A percentile compares a stretch with the other conserved stretches of the same genome.
Conservation (phyloP, 30 jellyfish, hydroid and myxozoan species). For the Phacellophora camtschatica region DNA sequence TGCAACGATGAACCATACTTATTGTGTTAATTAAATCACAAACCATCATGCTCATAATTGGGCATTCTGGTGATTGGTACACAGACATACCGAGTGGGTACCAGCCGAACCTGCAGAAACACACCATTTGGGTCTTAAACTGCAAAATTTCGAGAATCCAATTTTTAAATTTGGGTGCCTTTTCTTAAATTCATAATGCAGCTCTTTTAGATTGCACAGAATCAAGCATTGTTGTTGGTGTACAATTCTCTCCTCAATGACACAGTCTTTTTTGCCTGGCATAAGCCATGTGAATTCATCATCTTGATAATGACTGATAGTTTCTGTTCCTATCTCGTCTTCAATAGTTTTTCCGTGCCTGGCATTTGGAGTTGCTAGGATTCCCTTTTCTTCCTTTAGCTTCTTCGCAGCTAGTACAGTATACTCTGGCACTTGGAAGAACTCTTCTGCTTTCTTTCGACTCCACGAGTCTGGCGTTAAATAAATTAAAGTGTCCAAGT, state of each 20-base stretch:
- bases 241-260: slow-evolving; percentile 26
- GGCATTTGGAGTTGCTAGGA: neutral
- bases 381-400: neutral
- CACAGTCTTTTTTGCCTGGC: slow-evolving; percentile 70
- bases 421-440: neutral
- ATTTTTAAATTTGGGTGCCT: slow-evolving; percentile 30
- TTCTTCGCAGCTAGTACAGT: neutral
- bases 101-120: slow-evolving; percentile 60
- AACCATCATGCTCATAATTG: slow-evolving; percentile 38
- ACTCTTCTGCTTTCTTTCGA: no score
- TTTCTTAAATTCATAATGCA: slow-evolving; percentile 41
- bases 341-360: neutral
- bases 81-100: slow-evolving; percentile 82
- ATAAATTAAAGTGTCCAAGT: neutral
- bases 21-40: neutral
- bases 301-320: slow-evolving; percentile 7
- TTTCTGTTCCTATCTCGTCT: neutral
- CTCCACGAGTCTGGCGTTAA: no score
- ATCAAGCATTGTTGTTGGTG: slow-evolving; percentile 44
- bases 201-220: slow-evolving; percentile 60
- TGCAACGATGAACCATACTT: slow-evolving; percentile 39
- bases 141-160: slow-evolving; percentile 65
- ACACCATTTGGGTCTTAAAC: slow-evolving; percentile 78
- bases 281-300: slow-evolving; percentile 47
- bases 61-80: slow-evolving; percentile 60